These are phyloP conservation scores for Danio aesculapii DNA, from an alignment of 2,797 vertebrate genomes.

Conservation along the genomic window DNA sequence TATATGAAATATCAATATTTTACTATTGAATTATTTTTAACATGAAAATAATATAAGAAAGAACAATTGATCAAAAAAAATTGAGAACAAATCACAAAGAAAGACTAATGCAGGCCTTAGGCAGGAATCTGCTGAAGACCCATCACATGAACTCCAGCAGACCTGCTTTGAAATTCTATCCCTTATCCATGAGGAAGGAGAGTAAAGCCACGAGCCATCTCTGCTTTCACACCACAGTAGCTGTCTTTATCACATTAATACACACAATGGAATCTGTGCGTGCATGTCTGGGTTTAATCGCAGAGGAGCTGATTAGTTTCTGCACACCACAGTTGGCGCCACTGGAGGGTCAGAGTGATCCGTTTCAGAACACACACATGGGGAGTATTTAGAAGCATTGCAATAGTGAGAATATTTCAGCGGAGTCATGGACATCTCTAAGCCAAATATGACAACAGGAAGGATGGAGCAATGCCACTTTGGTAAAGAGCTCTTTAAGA, in stretches of 20 bases:
- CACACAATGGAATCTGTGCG: slow-evolving; percentile 11
- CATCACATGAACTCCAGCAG: slow-evolving; percentile 40
- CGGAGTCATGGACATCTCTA: not conserved
- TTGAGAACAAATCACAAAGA: not conserved
- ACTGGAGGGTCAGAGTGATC: slow-evolving; percentile 36
- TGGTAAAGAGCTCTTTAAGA: not conserved
- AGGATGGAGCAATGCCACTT: not conserved
- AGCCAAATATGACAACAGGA: slow-evolving; percentile 9
- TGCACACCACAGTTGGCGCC: slow-evolving; percentile 15
- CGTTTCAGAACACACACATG: slow-evolving; percentile 30
- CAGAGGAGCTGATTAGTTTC: slow-evolving; percentile 42
- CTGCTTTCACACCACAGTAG: slow-evolving; percentile 44
- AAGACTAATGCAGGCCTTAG: not conserved
- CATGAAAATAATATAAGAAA: too few species aligned
- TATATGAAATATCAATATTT: too few species aligned
- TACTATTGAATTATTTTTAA: too few species aligned
- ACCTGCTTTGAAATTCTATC: slow-evolving; percentile 45
- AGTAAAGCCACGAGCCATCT: slow-evolving; percentile 26
- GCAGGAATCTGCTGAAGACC: slow-evolving; percentile 16
- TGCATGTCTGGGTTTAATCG: slow-evolving; percentile 32
- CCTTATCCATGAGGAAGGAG: slow-evolving; percentile 19
- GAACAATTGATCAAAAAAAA: not conserved
- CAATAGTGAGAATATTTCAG: slow-evolving; percentile 27
- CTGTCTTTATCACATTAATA: slow-evolving; percentile 21
- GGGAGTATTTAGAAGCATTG: slow-evolving; percentile 33